These are phyloP conservation scores for Grus americana DNA, from an alignment of 2,113 vertebrate genomes.

Conservation along the genomic window DNA sequence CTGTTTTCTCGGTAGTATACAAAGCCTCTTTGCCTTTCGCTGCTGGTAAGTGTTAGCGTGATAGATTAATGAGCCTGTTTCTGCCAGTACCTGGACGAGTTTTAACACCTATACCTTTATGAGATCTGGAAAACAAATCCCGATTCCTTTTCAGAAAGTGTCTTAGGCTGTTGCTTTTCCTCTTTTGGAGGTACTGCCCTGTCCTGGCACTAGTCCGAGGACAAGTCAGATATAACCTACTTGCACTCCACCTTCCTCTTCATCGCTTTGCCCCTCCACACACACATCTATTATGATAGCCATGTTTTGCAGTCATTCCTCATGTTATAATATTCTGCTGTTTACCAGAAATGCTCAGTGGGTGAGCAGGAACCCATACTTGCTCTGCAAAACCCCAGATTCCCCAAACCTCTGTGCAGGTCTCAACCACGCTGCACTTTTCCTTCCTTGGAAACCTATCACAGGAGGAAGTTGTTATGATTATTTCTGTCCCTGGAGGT, in stretches of 20 bases:
- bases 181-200: background rate
- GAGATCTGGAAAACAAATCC: background rate
- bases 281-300: background rate
- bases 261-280: background rate
- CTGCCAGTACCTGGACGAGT: background rate
- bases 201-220: background rate
- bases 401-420: background rate
- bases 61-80: background rate
- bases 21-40: background rate
- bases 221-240: background rate
- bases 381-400: background rate
- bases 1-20: background rate
- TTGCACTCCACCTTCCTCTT: background rate
- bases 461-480: background rate
- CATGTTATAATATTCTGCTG: background rate
- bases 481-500: background rate
- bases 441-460: background rate
- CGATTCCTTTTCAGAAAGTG: background rate
- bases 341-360: background rate
- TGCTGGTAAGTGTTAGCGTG: background rate
- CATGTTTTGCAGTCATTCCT: background rate
- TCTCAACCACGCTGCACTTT: background rate
- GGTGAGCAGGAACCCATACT: background rate
- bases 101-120: background rate
- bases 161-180: background rate